phyloP scores from a whole-genome alignment of 2,797 vertebrate genomes.

The Brachyrhaphis roseni region DNA sequence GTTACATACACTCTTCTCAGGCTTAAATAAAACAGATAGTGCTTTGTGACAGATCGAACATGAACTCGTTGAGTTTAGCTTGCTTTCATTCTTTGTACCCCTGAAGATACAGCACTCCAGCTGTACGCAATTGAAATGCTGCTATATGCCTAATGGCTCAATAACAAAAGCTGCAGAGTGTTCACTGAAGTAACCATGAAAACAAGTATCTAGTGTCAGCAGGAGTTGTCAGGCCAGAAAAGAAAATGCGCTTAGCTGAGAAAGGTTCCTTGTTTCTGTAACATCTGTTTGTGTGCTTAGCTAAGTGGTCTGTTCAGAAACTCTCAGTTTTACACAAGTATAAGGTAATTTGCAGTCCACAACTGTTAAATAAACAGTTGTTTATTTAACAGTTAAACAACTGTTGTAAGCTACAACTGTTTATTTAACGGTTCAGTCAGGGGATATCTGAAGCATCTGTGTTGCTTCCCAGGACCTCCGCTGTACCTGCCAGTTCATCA shows the following conservation, averaged over 20 bases:
- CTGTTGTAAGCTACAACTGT: too few species aligned
- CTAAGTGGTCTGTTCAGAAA: conserved; percentile 54
- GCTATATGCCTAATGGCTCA: conserved; percentile 50
- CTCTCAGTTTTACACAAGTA: conserved; percentile 19
- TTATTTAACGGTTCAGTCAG: conserved; percentile 39
- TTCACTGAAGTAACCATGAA: conserved; percentile 57
- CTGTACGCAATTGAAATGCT: conserved; percentile 42
- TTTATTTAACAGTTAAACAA: too few species aligned
- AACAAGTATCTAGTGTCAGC: conserved; percentile 59
- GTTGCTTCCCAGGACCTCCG: conserved; percentile 46
- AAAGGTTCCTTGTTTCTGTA: conserved; percentile 24
- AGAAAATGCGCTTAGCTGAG: conserved; percentile 53
- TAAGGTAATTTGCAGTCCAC: conserved; percentile 28
- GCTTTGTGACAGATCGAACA: conserved; percentile 36
- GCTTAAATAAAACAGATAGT: conserved; percentile 16
- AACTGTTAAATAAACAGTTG: conserved; percentile 11
- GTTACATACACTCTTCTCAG: conserved; percentile 6
- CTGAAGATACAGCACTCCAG: conserved; percentile 17
- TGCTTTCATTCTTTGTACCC: conserved; percentile 27
- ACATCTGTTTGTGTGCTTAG: conserved; percentile 40
- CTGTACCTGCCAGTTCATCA: conserved; percentile 47
- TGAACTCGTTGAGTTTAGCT: conserved; percentile 19
- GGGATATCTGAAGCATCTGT: conserved; percentile 28
- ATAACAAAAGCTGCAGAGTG: conserved; percentile 60
- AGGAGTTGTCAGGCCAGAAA: conserved; percentile 40